phyloP scores from a whole-genome alignment of 1,140 invertebrate species.

The Drepana arcuata region DNA sequence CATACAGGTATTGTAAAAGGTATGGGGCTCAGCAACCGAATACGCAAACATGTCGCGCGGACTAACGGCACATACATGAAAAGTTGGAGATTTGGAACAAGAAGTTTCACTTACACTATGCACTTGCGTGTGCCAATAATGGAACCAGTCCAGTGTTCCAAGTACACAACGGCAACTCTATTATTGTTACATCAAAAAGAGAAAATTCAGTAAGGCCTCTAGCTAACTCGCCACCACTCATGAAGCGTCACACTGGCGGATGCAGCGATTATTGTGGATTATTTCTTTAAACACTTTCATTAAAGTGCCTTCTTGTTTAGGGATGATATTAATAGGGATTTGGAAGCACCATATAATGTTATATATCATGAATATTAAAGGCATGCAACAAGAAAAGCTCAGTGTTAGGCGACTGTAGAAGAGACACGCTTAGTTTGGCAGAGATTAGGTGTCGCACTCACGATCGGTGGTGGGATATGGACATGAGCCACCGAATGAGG shows the following conservation, averaged over 20 bases:
- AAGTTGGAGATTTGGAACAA: conserved; percentile 71
- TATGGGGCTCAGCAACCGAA: conserved; percentile 55
- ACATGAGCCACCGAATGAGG: conserved; percentile 13
- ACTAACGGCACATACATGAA: conserved; percentile 60
- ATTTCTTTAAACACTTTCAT: conserved; percentile 42
- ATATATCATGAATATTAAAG: no score
- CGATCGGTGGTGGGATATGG: conserved; percentile 8
- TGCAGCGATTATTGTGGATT: conserved; percentile 51
- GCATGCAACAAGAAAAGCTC: conserved; percentile 51
- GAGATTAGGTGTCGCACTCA: conserved; percentile 8
- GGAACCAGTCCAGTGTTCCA: conserved; percentile 61
- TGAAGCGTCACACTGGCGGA: conserved; percentile 58
- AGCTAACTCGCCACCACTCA: conserved; percentile 62
- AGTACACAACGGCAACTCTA: conserved; percentile 42
- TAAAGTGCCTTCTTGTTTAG: conserved; percentile 68
- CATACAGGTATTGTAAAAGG: conserved; percentile 51
- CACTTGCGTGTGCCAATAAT: conserved; percentile 68
- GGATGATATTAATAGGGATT: conserved; percentile 51
- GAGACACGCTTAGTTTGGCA: conserved; percentile 7
- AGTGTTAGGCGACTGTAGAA: conserved; percentile 7
- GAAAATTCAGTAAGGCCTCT: conserved; percentile 65
- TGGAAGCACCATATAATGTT: no score
- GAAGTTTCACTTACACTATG: conserved; percentile 67
- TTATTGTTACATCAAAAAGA: conserved; percentile 48
- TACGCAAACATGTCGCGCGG: conserved; percentile 62